Percentiles rank a stretch among this genome's conserved stretches.
Evolutionary conservation across 2,888 invertebrate genomes (phyloP).

Genomic region (Exocentrus adspersus): DNA sequence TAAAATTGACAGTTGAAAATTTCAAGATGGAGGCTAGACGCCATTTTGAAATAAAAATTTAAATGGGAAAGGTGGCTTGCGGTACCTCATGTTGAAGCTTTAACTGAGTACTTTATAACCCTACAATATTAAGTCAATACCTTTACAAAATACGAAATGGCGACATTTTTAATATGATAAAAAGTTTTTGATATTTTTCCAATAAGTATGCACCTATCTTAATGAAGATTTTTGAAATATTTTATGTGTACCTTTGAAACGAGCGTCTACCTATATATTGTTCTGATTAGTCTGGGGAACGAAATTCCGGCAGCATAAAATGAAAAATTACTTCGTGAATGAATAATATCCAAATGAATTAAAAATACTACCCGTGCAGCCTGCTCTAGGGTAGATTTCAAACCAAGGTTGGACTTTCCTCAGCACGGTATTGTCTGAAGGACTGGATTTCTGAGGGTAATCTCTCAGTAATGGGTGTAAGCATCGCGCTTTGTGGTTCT

Average conservation of each 20-base stretch:
- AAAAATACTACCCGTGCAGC: background rate
- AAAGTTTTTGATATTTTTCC: too few relatives aligned
- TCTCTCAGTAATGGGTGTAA: constrained; percentile 1
- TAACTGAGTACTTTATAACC: too few relatives aligned
- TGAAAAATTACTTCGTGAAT: background rate
- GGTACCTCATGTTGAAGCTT: too few relatives aligned
- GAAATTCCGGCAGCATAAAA: background rate
- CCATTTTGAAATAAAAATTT: too few relatives aligned
- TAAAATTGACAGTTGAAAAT: too few relatives aligned
- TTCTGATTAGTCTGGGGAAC: background rate
- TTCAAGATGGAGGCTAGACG: too few relatives aligned
- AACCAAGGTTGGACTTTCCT: background rate
- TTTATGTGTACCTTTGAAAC: background rate
- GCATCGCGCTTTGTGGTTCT: constrained; percentile 8
- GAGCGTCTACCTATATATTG: background rate
- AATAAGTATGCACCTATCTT: too few relatives aligned
- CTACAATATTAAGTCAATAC: too few relatives aligned
- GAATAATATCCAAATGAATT: background rate
- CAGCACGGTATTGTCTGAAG: background rate
- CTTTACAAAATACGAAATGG: too few relatives aligned
- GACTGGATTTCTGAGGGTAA: constrained; percentile 1
- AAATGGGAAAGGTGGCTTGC: too few relatives aligned
- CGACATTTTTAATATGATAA: too few relatives aligned
- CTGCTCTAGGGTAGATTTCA: background rate
- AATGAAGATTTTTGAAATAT: too few relatives aligned